These are phyloP conservation scores for Athalia rosae DNA, from an alignment of 2,888 invertebrate species.

Conservation along the genomic window DNA sequence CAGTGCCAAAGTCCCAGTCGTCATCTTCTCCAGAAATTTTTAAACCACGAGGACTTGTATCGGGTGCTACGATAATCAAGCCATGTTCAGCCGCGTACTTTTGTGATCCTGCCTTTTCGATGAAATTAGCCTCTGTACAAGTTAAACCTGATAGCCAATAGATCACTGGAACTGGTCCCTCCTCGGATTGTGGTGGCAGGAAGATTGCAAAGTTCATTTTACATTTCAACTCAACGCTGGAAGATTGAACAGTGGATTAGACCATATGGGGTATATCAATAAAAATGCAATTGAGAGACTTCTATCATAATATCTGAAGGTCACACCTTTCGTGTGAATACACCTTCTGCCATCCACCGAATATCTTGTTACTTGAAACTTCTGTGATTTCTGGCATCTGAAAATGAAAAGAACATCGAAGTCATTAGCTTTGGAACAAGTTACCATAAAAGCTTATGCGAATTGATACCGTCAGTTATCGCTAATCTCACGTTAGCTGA, in stretches of 20 bases:
- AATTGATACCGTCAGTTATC: not conserved
- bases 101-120: slow-evolving; percentile 97
- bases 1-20: slow-evolving; percentile 94
- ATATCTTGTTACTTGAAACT: slow-evolving; percentile 83
- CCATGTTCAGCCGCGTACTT: slow-evolving; percentile 90
- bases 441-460: too few relatives aligned
- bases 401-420: slow-evolving; percentile 22
- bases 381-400: slow-evolving; percentile 77
- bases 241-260: slow-evolving; percentile 35
- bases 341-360: slow-evolving; percentile 91
- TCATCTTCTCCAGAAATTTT: slow-evolving; percentile 95
- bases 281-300: too few relatives aligned
- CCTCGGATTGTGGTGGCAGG: slow-evolving; percentile 85
- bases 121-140: slow-evolving; percentile 96
- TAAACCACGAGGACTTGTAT: slow-evolving; percentile 95
- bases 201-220: slow-evolving; percentile 95
- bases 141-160: slow-evolving; percentile 95
- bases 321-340: slow-evolving; percentile 85
- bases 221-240: slow-evolving; percentile 85
- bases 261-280: not conserved
- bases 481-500: not conserved
- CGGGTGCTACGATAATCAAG: slow-evolving; percentile 93
- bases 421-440: not conserved
- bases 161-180: slow-evolving; percentile 84
- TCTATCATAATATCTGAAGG: slow-evolving; percentile 10